Evolutionary conservation across 1,140 invertebrate species (phyloP), one percentile per base, ranked within the genome.

Genomic region (Apis florea): DNA sequence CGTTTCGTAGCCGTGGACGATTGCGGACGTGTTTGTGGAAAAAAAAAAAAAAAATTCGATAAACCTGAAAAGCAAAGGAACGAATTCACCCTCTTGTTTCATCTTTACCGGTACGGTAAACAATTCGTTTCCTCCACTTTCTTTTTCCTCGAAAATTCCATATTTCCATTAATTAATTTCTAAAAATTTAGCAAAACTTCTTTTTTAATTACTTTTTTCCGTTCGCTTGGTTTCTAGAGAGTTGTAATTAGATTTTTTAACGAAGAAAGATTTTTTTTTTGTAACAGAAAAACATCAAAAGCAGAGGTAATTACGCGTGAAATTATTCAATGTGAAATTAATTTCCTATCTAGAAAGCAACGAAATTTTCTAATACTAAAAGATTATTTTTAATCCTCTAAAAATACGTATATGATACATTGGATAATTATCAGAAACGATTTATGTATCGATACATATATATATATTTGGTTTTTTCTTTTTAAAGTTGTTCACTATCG

Each of bases 21-120:
- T 53, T 12, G 51, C 3, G 47, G 24, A 8, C 51, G 54, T 40
- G 8, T 24, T 59, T 40, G 47, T 21, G 54, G 15, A 26, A 24
- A 0, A 1, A 61, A 69, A 5, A 54, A 71, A 79, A 63, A 71
- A 54, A 71, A 79, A 69, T 54, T 54, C 56, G 54, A 79, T 71
- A 59, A 77, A 68, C 47, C 4, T 19, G 12, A 40, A 53, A 51
- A 40, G 4, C 10, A 47, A n/a, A 26, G 2, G 51, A 19, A 13
- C 17, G 5, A 11, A 26, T 49, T 47, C 17, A 19, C 6, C 19
- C 13, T 47, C 24, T 63, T 72, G 21, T 72, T 72, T 10, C 17
- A 13, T 59, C 8, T 40, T 24, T 47, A 0, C n/a, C 13, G 11
- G 4, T 17, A 6, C 11, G 26, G 47, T n/a, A 66, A 74, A 63